These are phyloP conservation scores for Argyrosomus regius DNA, from an alignment of 2,797 vertebrate genomes.

Conservation along the genomic window DNA sequence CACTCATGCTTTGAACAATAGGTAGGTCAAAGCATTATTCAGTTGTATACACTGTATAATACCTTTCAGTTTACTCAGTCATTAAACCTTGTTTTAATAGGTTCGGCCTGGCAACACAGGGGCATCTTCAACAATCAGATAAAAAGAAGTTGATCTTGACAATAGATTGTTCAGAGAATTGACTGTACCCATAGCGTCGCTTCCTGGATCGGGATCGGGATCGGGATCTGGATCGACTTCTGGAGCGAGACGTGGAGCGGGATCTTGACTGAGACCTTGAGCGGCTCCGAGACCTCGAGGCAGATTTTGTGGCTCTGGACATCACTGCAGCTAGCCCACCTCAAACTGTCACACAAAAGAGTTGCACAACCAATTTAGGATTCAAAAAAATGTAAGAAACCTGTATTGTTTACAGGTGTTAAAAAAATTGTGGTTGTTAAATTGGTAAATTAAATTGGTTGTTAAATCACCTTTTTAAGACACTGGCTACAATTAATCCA, in stretches of 20 bases:
- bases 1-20: slow-evolving; percentile 1
- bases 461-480: slow-evolving; percentile 21
- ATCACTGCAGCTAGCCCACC: slow-evolving; percentile 83
- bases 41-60: background rate
- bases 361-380: slow-evolving; percentile 21
- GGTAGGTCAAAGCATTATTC: background rate
- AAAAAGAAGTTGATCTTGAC: background rate
- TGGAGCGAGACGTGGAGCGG: slow-evolving; percentile 90
- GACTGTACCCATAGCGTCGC: slow-evolving; percentile 91
- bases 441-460: too few relatives aligned
- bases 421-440: background rate
- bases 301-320: slow-evolving; percentile 95
- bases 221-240: slow-evolving; percentile 88
- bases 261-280: slow-evolving; percentile 92
- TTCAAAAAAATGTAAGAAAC: background rate
- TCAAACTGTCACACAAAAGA: slow-evolving; percentile 64
- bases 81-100: background rate
- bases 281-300: slow-evolving; percentile 92
- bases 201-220: slow-evolving; percentile 90
- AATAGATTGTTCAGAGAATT: background rate
- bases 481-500: background rate
- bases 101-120: background rate
- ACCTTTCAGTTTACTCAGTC: slow-evolving; percentile 1
- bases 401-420: too few relatives aligned
- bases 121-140: background rate